Conservation (phyloP, 2,797 vertebrate genomes). For the Kryptopterus vitreolus region DNA sequence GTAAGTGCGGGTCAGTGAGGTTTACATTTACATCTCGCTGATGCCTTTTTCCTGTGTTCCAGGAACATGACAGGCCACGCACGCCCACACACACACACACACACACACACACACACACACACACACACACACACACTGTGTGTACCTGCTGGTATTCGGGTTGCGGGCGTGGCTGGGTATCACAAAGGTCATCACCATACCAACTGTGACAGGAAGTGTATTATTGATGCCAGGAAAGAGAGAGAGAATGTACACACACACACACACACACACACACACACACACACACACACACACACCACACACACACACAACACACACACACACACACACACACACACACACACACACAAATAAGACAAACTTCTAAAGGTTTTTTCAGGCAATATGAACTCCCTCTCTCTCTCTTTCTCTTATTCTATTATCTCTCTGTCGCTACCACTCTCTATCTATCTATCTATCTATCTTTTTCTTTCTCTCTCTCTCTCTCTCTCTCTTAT, state of each 20-base stretch:
- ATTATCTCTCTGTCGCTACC: background rate
- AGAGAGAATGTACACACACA: background rate
- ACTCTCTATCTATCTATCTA: background rate
- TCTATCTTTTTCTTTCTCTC: background rate
- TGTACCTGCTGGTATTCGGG: conserved; percentile 23
- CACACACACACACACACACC: background rate
- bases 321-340: background rate
- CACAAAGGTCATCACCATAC: conserved; percentile 46
- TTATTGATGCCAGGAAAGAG: background rate
- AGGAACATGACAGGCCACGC: conserved; percentile 8
- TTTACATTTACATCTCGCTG: background rate
- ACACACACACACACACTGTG: background rate
- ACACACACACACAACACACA: background rate
- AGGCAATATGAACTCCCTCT: background rate
- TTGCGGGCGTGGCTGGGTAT: conserved; percentile 21
- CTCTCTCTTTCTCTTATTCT: background rate
- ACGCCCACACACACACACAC: conserved; percentile 34
- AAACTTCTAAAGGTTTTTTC: background rate
- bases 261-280: too few relatives aligned
- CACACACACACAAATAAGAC: background rate
- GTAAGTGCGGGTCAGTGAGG: background rate
- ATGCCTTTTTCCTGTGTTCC: background rate
- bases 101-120: conserved; percentile 27
- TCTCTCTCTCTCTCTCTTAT: conserved; percentile 42
- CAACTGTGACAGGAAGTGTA: conserved; percentile 24